Evolutionary conservation across 2,113 vertebrate species (phyloP).

Genomic region (Athene noctua): DNA sequence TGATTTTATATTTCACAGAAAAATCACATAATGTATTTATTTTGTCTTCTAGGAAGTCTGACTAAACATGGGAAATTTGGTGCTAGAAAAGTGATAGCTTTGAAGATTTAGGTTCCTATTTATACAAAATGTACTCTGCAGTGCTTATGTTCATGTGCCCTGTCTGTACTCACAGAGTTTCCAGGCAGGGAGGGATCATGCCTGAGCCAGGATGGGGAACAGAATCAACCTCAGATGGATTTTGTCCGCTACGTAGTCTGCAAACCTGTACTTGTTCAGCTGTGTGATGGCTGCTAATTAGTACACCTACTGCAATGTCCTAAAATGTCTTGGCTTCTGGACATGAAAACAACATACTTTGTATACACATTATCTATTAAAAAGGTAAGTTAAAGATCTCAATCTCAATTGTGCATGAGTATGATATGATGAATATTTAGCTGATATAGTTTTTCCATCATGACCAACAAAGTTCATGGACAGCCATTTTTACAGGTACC

Average conservation of each 20-base stretch:
- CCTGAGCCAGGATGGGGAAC: background rate
- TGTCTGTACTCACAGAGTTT: background rate
- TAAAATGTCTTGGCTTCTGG: background rate
- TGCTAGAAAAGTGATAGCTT: background rate
- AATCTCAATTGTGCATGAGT: background rate
- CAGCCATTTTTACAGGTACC: background rate
- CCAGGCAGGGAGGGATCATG: background rate
- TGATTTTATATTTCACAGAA: background rate
- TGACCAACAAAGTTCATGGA: background rate
- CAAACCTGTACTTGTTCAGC: background rate
- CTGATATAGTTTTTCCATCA: background rate
- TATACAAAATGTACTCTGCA: background rate
- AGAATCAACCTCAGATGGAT: background rate
- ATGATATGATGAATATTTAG: background rate
- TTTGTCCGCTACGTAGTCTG: background rate
- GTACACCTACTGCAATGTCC: background rate
- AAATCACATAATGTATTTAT: background rate
- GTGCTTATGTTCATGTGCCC: background rate
- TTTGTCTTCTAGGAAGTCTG: background rate
- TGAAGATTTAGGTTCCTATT: background rate
- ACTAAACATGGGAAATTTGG: background rate
- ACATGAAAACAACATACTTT: background rate
- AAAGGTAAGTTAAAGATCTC: background rate
- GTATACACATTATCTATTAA: background rate
- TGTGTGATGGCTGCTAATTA: background rate